Conservation (phyloP, 2,888 invertebrate species). For the Caenorhabditis virilis region DNA sequence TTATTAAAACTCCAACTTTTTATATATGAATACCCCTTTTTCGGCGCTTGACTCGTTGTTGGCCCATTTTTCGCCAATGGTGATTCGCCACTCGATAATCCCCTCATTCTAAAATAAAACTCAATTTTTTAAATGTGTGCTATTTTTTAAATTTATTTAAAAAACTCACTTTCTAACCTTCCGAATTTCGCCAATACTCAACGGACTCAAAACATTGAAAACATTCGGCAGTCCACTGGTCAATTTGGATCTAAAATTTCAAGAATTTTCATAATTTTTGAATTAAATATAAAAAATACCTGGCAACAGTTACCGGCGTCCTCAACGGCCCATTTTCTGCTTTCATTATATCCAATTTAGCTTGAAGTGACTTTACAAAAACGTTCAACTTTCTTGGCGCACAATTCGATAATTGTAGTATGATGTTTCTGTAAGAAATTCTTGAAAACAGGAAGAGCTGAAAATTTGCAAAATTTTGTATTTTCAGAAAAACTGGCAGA, state of each 20-base stretch:
- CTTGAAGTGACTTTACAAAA: slow-evolving; percentile 56
- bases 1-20: too few species aligned
- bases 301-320: slow-evolving; percentile 15
- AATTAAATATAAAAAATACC: too few species aligned
- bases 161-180: slow-evolving; percentile 46
- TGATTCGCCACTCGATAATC: slow-evolving; percentile 26
- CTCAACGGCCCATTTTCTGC: slow-evolving; percentile 25
- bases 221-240: slow-evolving; percentile 39
- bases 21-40: too few species aligned
- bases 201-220: slow-evolving; percentile 53
- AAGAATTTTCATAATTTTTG: slow-evolving; percentile 1
- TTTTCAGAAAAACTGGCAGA: too few species aligned
- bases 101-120: too few species aligned
- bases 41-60: too few species aligned
- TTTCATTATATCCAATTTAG: slow-evolving; percentile 53
- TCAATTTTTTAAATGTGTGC: too few species aligned
- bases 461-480: slow-evolving; percentile 37
- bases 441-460: slow-evolving; percentile 49
- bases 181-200: slow-evolving; percentile 54
- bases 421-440: slow-evolving; percentile 44
- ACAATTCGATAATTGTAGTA: slow-evolving; percentile 52
- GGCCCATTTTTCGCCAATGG: slow-evolving; percentile 15
- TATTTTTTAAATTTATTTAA: slow-evolving; percentile 9
- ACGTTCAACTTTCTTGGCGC: slow-evolving; percentile 53
- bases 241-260: slow-evolving; percentile 17